Conservation (phyloP, 2,797 vertebrate species). For the Parauchenoglanis ngamensis region DNA sequence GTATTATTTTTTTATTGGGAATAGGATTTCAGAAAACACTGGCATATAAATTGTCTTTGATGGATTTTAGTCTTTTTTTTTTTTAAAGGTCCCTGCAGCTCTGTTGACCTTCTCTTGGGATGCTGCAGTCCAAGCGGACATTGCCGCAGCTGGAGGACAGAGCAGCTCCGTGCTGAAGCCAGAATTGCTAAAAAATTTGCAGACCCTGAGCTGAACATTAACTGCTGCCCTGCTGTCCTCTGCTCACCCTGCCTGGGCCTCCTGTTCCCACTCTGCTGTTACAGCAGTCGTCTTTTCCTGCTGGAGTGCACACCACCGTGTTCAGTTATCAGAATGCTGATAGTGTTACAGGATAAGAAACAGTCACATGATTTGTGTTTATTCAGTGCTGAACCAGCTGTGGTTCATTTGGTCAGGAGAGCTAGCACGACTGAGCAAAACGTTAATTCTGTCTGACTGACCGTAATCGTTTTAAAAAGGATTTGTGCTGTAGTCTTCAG, state of each 20-base stretch:
- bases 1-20: not conserved
- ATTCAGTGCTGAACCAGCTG: not conserved
- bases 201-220: slow-evolving; percentile 75
- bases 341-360: slow-evolving; percentile 19
- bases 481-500: slow-evolving; percentile 6
- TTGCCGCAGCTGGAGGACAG: slow-evolving; percentile 76
- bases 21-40: not conserved
- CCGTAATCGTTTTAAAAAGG: not conserved
- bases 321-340: slow-evolving; percentile 22
- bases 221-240: slow-evolving; percentile 32
- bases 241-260: slow-evolving; percentile 43
- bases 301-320: slow-evolving; percentile 39
- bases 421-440: not conserved
- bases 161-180: slow-evolving; percentile 74
- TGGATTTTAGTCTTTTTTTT: not conserved
- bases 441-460: not conserved
- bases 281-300: slow-evolving; percentile 5
- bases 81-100: slow-evolving; percentile 85
- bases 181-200: slow-evolving; percentile 75
- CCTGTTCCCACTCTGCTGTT: slow-evolving; percentile 15
- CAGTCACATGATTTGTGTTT: not conserved
- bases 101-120: slow-evolving; percentile 89
- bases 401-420: not conserved
- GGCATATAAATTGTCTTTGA: too few species aligned
- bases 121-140: slow-evolving; percentile 81